Conservation (phyloP, 2,113 vertebrate genomes). For the Daboia siamensis region DNA sequence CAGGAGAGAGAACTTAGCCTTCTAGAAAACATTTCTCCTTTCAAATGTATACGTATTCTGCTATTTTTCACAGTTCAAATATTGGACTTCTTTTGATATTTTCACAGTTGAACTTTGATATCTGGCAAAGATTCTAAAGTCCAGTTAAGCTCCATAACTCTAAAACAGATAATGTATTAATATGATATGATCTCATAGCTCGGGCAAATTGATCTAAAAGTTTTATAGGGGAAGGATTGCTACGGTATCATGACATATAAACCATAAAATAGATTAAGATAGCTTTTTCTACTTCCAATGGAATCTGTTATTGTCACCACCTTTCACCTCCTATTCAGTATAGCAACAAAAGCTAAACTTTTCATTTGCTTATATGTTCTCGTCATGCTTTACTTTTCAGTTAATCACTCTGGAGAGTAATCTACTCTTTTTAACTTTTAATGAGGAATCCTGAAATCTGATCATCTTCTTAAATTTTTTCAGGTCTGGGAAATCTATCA, state of each 20-base stretch:
- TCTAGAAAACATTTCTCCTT: not conserved
- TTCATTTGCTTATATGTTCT: not conserved
- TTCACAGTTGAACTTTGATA: not conserved
- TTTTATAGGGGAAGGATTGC: not conserved
- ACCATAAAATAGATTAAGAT: not conserved
- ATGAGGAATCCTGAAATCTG: not conserved
- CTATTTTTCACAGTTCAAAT: not conserved
- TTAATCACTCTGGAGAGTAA: not conserved
- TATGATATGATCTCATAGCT: not conserved
- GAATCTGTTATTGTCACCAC: not conserved
- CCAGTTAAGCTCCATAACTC: not conserved
- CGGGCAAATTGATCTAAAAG: not conserved
- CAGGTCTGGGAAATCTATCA: not conserved
- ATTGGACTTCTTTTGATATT: not conserved
- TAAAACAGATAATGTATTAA: conserved; percentile 6
- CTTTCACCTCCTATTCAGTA: not conserved
- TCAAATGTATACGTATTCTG: not conserved
- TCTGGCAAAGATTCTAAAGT: not conserved
- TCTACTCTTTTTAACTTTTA: not conserved
- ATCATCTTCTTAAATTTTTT: not conserved
- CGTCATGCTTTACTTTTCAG: not conserved
- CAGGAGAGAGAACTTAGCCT: not conserved
- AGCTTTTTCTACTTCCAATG: not conserved
- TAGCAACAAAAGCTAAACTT: not conserved
- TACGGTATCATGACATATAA: not conserved